A percentile compares a stretch with the other conserved stretches of the same genome.
Conservation (phyloP, 2,888 invertebrate genomes). For the Yponomeuta cagnagella region DNA sequence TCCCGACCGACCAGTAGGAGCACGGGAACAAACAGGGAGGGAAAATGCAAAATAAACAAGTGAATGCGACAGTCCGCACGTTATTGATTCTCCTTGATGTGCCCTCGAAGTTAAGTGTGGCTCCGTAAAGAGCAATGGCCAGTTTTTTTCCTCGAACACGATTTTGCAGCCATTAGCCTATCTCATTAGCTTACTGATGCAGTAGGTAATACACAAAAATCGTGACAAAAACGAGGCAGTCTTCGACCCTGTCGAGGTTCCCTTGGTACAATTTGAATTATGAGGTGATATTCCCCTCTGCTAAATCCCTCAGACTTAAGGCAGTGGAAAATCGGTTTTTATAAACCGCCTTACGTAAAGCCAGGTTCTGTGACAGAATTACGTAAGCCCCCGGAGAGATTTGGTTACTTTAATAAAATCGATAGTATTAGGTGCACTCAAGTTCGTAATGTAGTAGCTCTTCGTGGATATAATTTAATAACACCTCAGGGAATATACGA, state of each 20-base stretch:
- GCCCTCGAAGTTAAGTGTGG: neutral
- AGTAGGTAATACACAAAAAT: neutral
- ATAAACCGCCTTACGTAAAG: neutral
- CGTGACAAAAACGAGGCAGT: neutral
- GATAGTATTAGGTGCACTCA: neutral
- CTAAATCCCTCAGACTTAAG: neutral
- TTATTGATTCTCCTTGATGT: constrained; percentile 5
- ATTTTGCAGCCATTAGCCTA: neutral
- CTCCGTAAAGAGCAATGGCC: neutral
- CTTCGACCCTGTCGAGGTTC: neutral
- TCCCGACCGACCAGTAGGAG: neutral
- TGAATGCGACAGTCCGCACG: neutral
- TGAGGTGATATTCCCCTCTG: neutral
- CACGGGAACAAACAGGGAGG: neutral
- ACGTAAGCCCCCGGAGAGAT: neutral
- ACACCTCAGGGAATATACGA: neutral
- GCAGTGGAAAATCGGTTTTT: constrained; percentile 1
- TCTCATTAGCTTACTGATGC: neutral
- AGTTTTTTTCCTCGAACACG: neutral
- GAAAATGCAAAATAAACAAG: constrained; percentile 12
- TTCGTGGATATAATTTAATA: neutral
- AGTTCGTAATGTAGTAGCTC: neutral
- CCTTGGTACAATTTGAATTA: neutral
- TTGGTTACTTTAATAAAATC: neutral
- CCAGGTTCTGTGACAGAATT: neutral